Evolutionary conservation across 2,888 invertebrate species (phyloP), one percentile per base, ranked within the genome.

Genomic region (Cheilosia variabilis): DNA sequence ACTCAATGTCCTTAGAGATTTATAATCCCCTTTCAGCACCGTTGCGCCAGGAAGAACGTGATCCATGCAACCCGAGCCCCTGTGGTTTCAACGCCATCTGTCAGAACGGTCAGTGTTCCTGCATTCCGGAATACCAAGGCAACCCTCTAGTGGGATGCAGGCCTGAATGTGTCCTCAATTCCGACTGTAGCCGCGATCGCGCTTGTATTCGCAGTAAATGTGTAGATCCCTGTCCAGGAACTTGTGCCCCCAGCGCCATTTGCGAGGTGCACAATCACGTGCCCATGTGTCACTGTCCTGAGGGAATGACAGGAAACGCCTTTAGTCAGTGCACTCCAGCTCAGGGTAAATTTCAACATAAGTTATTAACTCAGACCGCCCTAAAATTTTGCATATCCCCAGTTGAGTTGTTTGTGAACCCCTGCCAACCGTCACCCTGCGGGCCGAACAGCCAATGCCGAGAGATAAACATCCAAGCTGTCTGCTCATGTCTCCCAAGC

Each of bases 71-170:
- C 88, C 96, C 96, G 5, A 96, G 95, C 89, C 96, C 96, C 27
- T 97, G 97, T 92, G 97, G 97, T 68, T 92, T 95, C 47, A 96
- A 96, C 91, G 95, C 97, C 19, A 92, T 94, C 83, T 97, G 97
- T 90, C 94, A 93, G 4, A 93, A 95, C 87, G 95, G 94, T 4
- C 88, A 95, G 7, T 96, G 96, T 89, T 92, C 93, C 41, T 96
- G 96, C 89, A 93, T 91, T 50, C 93, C 94, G 2, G 95, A 95
- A 60, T 96, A 96, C 88, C 93, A 95, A 65, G 97, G 97, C 15
- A 94, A 95, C 83, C 96, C 96, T 4, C 94, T 94, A 80, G 94
- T 90, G 90, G 94, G 94, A 1, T 96, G 96, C 89, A 93, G 95
- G 88, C 96, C 96, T 5, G 95, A 96, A 92, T 96, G 96, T 90